A percentile compares a stretch with the other conserved stretches of the same genome.
Conservation (phyloP, 2,797 vertebrate genomes). For the Lates japonicus region DNA sequence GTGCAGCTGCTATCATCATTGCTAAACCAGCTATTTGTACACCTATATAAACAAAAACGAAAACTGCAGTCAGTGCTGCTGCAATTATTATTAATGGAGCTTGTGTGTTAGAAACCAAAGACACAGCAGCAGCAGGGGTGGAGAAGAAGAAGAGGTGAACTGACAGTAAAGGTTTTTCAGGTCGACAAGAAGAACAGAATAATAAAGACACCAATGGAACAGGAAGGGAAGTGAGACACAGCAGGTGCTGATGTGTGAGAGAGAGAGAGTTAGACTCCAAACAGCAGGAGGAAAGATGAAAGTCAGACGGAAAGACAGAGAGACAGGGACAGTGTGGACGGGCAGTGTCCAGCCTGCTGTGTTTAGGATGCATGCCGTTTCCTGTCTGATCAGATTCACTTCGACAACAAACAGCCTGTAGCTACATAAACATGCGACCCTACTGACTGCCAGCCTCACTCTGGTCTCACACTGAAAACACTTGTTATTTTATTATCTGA, state of each 20-base stretch:
- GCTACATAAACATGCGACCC: slow-evolving; percentile 20
- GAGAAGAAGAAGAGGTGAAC: slow-evolving; percentile 14
- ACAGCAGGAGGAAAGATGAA: slow-evolving; percentile 47
- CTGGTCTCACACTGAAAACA: slow-evolving; percentile 10
- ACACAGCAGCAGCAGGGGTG: background rate
- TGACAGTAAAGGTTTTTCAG: slow-evolving; percentile 36
- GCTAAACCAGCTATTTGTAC: background rate
- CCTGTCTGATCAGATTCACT: slow-evolving; percentile 44
- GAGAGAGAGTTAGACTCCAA: slow-evolving; percentile 12
- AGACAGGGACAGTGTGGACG: slow-evolving; percentile 5
- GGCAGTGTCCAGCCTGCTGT: slow-evolving; percentile 34
- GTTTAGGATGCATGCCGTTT: slow-evolving; percentile 37
- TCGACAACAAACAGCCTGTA: slow-evolving; percentile 50
- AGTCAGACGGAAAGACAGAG: slow-evolving; percentile 28
- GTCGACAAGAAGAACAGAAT: slow-evolving; percentile 21
- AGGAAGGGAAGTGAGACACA: slow-evolving; percentile 15
- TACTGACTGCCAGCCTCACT: slow-evolving; percentile 8
- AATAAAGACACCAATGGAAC: slow-evolving; percentile 5
- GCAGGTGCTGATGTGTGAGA: slow-evolving; percentile 9
- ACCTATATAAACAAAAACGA: background rate
- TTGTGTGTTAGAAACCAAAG: slow-evolving; percentile 4
- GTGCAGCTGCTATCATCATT: background rate
- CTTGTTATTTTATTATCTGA: slow-evolving; percentile 17
- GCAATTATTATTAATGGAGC: background rate
- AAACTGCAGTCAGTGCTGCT: slow-evolving; percentile 3